Percentiles rank a stretch among this genome's conserved stretches.
Conservation (phyloP, 2,113 vertebrate species). For the Synodontis membranacea region DNA sequence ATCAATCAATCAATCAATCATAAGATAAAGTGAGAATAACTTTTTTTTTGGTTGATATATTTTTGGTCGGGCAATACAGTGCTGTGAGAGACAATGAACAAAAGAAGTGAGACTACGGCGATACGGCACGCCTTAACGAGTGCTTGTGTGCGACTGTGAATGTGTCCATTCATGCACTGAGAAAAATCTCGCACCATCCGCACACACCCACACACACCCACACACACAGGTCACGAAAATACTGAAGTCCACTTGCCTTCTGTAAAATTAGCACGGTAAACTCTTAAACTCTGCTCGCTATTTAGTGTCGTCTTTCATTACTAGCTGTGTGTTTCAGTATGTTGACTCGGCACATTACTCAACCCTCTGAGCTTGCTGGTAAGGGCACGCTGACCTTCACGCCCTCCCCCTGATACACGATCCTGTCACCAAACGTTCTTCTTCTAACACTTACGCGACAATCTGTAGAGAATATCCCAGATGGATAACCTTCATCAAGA, state of each 20-base stretch:
- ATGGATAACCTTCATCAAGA: neutral
- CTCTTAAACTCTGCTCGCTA: neutral
- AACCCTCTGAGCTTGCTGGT: slow-evolving; percentile 33
- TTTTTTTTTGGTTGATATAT: neutral
- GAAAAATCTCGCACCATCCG: slow-evolving; percentile 50
- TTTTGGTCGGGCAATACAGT: neutral
- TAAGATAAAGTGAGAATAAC: neutral
- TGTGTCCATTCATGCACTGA: slow-evolving; percentile 55
- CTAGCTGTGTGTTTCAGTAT: slow-evolving; percentile 40
- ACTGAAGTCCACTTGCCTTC: neutral
- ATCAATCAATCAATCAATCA: too few species aligned
- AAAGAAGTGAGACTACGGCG: neutral
- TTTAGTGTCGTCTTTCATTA: neutral
- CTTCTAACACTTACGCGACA: neutral
- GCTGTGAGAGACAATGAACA: neutral
- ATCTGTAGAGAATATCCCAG: neutral
- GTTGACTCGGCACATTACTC: slow-evolving; percentile 61
- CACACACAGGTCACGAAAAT: slow-evolving; percentile 5
- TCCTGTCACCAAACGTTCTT: neutral
- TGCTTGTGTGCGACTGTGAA: slow-evolving; percentile 52
- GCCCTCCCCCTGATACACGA: neutral
- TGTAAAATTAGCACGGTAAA: neutral
- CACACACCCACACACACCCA: slow-evolving; percentile 29
- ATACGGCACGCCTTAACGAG: slow-evolving; percentile 34
- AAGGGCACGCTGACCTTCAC: slow-evolving; percentile 61